Evolutionary conservation across 2,113 vertebrate genomes (phyloP).

Genomic region (Toxotes chatareus): DNA sequence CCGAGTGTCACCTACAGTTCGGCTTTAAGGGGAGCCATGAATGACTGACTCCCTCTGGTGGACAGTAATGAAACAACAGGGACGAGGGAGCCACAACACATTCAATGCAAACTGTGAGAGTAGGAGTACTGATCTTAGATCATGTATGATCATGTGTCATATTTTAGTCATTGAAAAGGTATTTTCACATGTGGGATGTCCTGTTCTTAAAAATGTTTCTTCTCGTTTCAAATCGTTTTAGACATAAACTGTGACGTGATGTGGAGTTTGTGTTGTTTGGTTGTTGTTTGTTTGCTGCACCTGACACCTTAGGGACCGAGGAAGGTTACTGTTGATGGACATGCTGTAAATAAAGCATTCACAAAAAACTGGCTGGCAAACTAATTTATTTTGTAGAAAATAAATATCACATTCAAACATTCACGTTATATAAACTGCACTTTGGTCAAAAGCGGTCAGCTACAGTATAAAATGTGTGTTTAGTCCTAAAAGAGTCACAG

Average conservation of each 20-base stretch:
- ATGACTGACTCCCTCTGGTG: slow-evolving; percentile 49
- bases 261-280: too few relatives aligned
- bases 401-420: slow-evolving; percentile 61
- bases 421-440: background rate
- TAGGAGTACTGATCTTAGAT: too few relatives aligned
- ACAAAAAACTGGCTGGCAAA: background rate
- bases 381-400: slow-evolving; percentile 56
- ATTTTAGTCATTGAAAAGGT: too few relatives aligned
- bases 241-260: too few relatives aligned
- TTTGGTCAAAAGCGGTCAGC: background rate
- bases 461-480: background rate
- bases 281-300: too few relatives aligned
- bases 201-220: too few relatives aligned
- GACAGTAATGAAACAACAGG: background rate
- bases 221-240: too few relatives aligned
- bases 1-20: background rate
- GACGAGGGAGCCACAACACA: background rate
- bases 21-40: background rate
- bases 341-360: background rate
- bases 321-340: background rate
- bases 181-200: too few relatives aligned
- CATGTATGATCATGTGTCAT: too few relatives aligned
- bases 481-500: background rate
- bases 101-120: too few relatives aligned
- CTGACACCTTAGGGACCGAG: background rate